These are phyloP conservation scores for Knipowitschia caucasica DNA, from an alignment of 2,797 vertebrate genomes.

Conservation along the genomic window DNA sequence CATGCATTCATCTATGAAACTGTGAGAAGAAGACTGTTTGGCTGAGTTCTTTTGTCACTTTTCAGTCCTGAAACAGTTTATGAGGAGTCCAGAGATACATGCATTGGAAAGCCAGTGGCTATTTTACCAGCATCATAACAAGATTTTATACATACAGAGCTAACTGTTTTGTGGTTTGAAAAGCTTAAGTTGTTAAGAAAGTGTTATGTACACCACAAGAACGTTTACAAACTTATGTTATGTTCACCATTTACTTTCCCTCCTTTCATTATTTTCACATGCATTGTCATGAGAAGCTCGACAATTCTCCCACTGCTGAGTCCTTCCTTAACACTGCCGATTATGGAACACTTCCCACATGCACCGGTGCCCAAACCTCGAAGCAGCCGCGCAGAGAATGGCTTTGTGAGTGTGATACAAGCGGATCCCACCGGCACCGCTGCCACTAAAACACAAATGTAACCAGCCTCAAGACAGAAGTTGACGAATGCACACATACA, in stretches of 20 bases:
- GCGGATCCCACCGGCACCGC: neutral
- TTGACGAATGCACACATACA: neutral
- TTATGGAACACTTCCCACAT: neutral
- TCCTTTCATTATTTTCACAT: neutral
- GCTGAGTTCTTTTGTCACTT: too few species aligned
- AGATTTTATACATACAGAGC: too few species aligned
- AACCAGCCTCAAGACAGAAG: neutral
- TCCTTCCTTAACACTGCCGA: neutral
- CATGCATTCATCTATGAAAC: too few species aligned
- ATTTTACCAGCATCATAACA: too few species aligned
- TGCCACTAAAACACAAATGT: neutral
- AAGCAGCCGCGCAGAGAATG: neutral
- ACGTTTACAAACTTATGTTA: too few species aligned
- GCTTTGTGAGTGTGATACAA: constrained; percentile 4
- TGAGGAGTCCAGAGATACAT: too few species aligned
- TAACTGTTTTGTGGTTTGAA: too few species aligned
- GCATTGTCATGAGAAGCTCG: constrained; percentile 1
- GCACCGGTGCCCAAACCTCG: constrained; percentile 7
- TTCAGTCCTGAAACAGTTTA: too few species aligned
- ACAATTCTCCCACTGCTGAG: neutral
- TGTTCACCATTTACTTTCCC: neutral
- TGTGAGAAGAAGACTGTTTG: too few species aligned
- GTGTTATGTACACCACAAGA: neutral
- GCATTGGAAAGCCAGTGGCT: too few species aligned
- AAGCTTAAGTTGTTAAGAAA: too few species aligned